Evolutionary conservation across 2,888 invertebrate species (phyloP), one percentile per base, ranked within the genome.

Genomic region (Lasioglossum figueresi): DNA sequence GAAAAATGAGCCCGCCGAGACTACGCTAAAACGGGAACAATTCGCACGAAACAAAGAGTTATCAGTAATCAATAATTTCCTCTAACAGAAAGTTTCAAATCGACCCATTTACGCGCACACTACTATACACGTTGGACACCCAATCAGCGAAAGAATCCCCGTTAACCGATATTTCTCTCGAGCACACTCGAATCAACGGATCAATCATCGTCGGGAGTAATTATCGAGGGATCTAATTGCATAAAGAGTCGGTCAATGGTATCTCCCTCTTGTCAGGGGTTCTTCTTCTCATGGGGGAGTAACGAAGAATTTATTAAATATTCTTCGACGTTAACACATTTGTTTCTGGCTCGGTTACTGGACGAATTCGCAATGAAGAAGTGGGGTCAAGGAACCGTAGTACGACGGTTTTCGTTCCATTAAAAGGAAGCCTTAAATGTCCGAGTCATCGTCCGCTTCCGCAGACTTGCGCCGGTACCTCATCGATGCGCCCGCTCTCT

Each of bases 361-460:
- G 19, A 48, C 48, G 19, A 48, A 48, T 5, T 48, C 48, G 19
- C 16, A 45, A 45, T 45, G 45, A 52, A 23, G 52, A 52, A 23
- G 48, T 34, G 73, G 27, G 48, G 68, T 80, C 14, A 52, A 78
- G 73, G 70, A 85, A 14, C 63, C 63, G 52, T 31, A 4, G 43
- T 23, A 77, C 56, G 79, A 77, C 56, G 79, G 74, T 80, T 80
- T 71, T 74, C 79, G 82, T 79, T 73, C 73, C 70, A 76, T 79
- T 78, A 43, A 82, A 79, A 66, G 34, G 88, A 87, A 87, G 66
- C 76, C 89, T 78, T 71, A 75, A 74, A 85, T 83, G 63, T 59
- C 27, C n/a, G 40, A 85, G 88, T 80, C 83, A 82, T 83, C 66
- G 88, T 52, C 83, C 81, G 82, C 27, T 72, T 34, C 19, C 66